Conservation (phyloP, 2,888 invertebrate species). For the Mythimna albipuncta region DNA sequence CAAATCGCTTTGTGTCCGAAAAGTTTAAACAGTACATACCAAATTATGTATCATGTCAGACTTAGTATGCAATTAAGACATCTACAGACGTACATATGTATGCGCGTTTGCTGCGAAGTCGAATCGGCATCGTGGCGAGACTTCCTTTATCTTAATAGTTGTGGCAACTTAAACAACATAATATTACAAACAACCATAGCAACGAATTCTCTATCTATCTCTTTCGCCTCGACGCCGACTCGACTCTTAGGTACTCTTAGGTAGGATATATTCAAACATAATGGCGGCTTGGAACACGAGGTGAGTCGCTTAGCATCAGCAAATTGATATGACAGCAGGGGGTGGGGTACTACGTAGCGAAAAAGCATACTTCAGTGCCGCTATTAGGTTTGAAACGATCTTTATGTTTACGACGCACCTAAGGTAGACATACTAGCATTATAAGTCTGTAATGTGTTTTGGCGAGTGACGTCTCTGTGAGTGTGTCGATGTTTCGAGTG, state of each 20-base stretch:
- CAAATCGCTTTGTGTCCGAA: neutral
- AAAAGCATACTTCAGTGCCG: no score
- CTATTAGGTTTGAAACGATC: no score
- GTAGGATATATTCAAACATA: no score
- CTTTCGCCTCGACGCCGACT: neutral
- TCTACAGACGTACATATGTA: neutral
- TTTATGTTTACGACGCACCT: neutral
- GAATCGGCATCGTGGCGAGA: neutral
- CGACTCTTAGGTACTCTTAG: neutral
- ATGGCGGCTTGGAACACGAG: no score
- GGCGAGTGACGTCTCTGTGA: slow-evolving; percentile 11
- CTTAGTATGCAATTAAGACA: slow-evolving; percentile 8
- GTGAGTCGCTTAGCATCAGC: no score
- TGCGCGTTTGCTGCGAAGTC: neutral
- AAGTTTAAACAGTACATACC: neutral
- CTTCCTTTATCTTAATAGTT: neutral
- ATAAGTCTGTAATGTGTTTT: slow-evolving; percentile 31
- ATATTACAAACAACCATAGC: no score
- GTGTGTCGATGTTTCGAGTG: slow-evolving; percentile 51
- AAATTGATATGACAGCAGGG: no score
- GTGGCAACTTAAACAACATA: neutral
- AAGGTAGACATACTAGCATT: slow-evolving; percentile 10
- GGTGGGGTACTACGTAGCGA: no score
- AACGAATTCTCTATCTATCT: neutral
- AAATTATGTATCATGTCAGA: neutral